Evolutionary conservation across 2,797 vertebrate genomes (phyloP).

Genomic region (Chaunax sp.): DNA sequence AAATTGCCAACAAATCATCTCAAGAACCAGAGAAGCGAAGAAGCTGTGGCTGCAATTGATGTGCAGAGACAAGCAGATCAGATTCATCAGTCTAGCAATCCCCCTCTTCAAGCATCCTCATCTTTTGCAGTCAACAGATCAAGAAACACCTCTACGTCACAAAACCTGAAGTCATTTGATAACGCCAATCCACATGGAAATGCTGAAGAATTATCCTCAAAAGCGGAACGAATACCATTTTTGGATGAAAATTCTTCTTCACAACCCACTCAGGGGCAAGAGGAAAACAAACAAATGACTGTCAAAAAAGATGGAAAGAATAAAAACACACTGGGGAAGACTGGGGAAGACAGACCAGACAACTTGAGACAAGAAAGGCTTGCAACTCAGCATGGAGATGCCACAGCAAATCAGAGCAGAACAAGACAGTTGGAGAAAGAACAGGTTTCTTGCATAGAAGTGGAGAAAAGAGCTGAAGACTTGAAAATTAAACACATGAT

Average conservation of each 20-base stretch:
- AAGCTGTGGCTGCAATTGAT: slow-evolving; percentile 16
- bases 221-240: slow-evolving; percentile 22
- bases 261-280: slow-evolving; percentile 8
- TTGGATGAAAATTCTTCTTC: slow-evolving; percentile 20
- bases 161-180: slow-evolving; percentile 15
- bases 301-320: slow-evolving; percentile 24
- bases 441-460: not conserved
- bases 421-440: slow-evolving; percentile 24
- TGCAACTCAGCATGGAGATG: slow-evolving; percentile 31
- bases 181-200: slow-evolving; percentile 8
- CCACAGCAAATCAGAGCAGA: slow-evolving; percentile 12
- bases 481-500: slow-evolving; percentile 52
- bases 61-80: slow-evolving; percentile 27
- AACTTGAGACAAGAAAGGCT: slow-evolving; percentile 23
- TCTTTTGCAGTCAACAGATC: slow-evolving; percentile 18
- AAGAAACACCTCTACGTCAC: slow-evolving; percentile 26
- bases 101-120: slow-evolving; percentile 21
- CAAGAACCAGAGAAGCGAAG: slow-evolving; percentile 12
- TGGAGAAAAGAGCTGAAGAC: slow-evolving; percentile 39
- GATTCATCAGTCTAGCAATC: slow-evolving; percentile 20
- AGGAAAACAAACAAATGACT: slow-evolving; percentile 16
- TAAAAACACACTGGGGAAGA: slow-evolving; percentile 12
- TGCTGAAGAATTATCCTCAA: not conserved
- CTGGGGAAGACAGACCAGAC: slow-evolving; percentile 3
- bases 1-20: slow-evolving; percentile 23